phyloP scores from a whole-genome alignment of 2,113 vertebrate species.

The Mola mola region DNA sequence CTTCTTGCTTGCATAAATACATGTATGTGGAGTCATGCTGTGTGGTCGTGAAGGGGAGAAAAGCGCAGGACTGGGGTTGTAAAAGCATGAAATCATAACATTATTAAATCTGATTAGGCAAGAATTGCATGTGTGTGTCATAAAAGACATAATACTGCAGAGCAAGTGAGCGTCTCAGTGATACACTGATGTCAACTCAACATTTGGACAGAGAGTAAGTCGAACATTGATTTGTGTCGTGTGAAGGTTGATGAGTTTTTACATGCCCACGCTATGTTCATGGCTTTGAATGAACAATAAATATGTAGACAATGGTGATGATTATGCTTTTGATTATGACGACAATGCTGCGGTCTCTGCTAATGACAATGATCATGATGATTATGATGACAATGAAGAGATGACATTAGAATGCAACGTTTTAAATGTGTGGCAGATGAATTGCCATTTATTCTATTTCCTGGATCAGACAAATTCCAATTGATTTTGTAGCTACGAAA shows the following conservation, averaged over 20 bases:
- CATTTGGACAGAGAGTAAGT: conserved; percentile 17
- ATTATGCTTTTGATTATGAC: conserved; percentile 27
- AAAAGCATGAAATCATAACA: conserved; percentile 8
- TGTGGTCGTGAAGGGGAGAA: background rate
- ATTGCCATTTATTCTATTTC: background rate
- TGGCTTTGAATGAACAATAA: conserved; percentile 9
- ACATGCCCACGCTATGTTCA: background rate
- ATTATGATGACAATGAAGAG: conserved; percentile 4
- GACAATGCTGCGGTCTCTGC: background rate
- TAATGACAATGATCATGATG: conserved; percentile 12
- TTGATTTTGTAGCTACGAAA: background rate
- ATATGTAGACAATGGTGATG: conserved; percentile 12
- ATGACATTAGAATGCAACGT: conserved; percentile 12
- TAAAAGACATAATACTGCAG: conserved; percentile 43
- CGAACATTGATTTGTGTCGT: conserved; percentile 34
- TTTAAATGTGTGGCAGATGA: background rate
- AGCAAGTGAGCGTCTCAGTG: conserved; percentile 3
- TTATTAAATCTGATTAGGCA: conserved; percentile 18
- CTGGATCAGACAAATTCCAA: background rate
- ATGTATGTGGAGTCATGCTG: background rate
- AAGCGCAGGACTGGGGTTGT: background rate
- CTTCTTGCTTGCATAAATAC: background rate
- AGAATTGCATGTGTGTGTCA: conserved; percentile 19
- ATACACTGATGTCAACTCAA: conserved; percentile 44
- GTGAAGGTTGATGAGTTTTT: conserved; percentile 2